phyloP scores from a whole-genome alignment of 2,888 invertebrate genomes.

The Allacma fusca region DNA sequence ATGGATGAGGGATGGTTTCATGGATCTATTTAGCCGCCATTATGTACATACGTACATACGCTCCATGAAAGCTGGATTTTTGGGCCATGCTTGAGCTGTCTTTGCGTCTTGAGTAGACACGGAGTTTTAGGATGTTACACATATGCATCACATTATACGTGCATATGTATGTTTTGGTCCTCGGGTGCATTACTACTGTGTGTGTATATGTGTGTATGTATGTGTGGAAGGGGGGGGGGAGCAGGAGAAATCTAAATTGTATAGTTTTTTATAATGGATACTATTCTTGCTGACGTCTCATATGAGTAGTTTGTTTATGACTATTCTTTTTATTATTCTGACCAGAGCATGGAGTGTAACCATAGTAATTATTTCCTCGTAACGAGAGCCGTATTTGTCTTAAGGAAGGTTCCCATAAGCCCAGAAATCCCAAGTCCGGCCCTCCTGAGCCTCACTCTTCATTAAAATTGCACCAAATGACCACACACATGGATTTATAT shows the following conservation, averaged over 20 bases:
- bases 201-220: too few relatives aligned
- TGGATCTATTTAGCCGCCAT: neutral
- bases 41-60: neutral
- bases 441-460: slow-evolving; percentile 30
- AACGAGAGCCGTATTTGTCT: neutral
- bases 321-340: slow-evolving; percentile 6
- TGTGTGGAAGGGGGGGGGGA: too few relatives aligned
- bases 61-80: neutral
- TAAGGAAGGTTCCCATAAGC: neutral
- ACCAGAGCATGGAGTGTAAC: neutral
- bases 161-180: too few relatives aligned
- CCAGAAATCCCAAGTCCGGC: too few relatives aligned
- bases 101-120: too few relatives aligned
- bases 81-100: too few relatives aligned
- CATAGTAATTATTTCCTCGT: slow-evolving; percentile 8
- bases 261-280: too few relatives aligned
- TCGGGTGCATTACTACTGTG: too few relatives aligned
- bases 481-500: slow-evolving; percentile 41
- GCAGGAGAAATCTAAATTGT: too few relatives aligned
- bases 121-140: too few relatives aligned
- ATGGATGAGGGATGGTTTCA: slow-evolving; percentile 25
- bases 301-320: neutral
- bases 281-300: neutral
- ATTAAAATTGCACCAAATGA: slow-evolving; percentile 39
- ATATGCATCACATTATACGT: too few relatives aligned